phyloP scores from a whole-genome alignment of 2,113 vertebrate genomes.

The Scomber colias region DNA sequence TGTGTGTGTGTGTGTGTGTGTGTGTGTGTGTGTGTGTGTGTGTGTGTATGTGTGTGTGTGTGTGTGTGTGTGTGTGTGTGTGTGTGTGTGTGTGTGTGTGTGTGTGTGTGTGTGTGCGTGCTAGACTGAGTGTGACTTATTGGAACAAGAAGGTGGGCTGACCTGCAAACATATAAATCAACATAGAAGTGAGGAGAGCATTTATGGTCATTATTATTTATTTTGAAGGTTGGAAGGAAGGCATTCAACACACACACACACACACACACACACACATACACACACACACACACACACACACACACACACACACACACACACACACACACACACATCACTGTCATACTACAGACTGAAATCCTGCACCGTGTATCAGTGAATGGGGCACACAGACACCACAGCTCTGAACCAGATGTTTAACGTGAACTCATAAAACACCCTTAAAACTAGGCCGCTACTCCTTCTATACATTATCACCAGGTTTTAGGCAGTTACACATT shows the following conservation, averaged over 20 bases:
- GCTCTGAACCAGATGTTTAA: constrained; percentile 33
- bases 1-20: neutral
- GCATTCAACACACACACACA: neutral
- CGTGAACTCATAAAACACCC: constrained; percentile 12
- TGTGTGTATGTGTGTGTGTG: neutral
- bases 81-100: neutral
- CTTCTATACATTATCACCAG: neutral
- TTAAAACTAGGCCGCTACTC: neutral
- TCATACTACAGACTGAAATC: neutral
- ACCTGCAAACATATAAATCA: constrained; percentile 13
- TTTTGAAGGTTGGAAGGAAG: neutral
- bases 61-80: neutral
- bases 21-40: neutral
- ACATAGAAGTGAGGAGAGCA: neutral
- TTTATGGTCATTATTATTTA: constrained; percentile 4
- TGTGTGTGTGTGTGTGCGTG: neutral
- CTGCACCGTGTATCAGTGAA: constrained; percentile 6
- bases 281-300: neutral
- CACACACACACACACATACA: neutral
- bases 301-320: neutral
- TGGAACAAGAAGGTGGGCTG: neutral
- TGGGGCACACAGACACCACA: too few species aligned
- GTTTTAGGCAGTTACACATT: neutral
- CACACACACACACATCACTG: too few species aligned
- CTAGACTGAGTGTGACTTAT: neutral